These are phyloP conservation scores for Proctacanthus coquilletti DNA, from an alignment of 1,140 invertebrate species.

Conservation along the genomic window DNA sequence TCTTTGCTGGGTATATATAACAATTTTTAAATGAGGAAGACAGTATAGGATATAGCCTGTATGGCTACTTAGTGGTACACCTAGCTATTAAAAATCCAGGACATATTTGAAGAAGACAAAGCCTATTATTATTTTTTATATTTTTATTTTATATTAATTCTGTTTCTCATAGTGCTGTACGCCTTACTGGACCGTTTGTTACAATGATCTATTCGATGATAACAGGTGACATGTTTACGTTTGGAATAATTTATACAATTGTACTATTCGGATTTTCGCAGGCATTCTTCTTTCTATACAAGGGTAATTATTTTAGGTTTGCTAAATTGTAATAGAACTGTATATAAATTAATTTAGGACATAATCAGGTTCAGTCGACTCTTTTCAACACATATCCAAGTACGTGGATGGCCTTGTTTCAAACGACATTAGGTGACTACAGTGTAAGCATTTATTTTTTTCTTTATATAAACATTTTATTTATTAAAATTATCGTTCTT, in stretches of 20 bases:
- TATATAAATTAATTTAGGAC: conserved; percentile 36
- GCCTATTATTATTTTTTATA: conserved; percentile 2
- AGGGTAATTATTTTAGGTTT: conserved; percentile 38
- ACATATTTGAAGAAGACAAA: too few species aligned
- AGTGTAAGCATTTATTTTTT: conserved; percentile 51
- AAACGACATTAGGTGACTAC: conserved; percentile 95
- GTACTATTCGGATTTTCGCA: conserved; percentile 90
- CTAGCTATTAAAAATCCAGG: too few species aligned
- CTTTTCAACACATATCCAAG: conserved; percentile 70
- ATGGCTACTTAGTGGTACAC: too few species aligned
- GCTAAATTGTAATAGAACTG: conserved; percentile 1
- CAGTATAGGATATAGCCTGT: too few species aligned
- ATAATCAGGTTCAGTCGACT: conserved; percentile 61
- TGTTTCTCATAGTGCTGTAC: conserved; percentile 53
- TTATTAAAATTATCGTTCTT: background rate
- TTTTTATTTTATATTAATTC: conserved; percentile 4
- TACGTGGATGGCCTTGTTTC: conserved; percentile 95
- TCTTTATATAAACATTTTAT: background rate
- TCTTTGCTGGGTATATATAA: conserved; percentile 97
- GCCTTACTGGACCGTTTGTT: conserved; percentile 89
- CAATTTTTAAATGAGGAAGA: too few species aligned
- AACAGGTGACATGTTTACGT: conserved; percentile 92
- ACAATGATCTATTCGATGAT: conserved; percentile 99
- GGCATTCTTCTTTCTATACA: conserved; percentile 93
- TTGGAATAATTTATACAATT: conserved; percentile 89